A percentile compares a stretch with the other conserved stretches of the same genome.
Evolutionary conservation across 2,113 vertebrate genomes (phyloP).

Genomic region (Alosa alosa): DNA sequence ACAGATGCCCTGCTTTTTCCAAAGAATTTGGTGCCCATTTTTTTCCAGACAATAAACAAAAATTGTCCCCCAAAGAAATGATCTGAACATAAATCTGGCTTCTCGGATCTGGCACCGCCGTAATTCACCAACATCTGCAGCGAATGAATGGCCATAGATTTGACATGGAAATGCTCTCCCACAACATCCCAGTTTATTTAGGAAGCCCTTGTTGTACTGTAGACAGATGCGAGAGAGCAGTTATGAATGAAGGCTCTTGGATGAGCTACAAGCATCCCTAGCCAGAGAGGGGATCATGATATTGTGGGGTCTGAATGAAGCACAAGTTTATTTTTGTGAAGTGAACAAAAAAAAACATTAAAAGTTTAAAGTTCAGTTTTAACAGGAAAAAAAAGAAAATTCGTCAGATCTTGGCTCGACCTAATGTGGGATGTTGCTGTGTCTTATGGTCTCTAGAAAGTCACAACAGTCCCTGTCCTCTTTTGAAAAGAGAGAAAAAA

Average conservation of each 20-base stretch:
- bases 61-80: slow-evolving; percentile 17
- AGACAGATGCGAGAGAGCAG: slow-evolving; percentile 38
- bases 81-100: slow-evolving; percentile 5
- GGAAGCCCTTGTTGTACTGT: slow-evolving; percentile 57
- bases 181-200: slow-evolving; percentile 41
- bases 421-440: not conserved
- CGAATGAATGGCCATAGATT: slow-evolving; percentile 65
- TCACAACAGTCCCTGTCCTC: slow-evolving; percentile 45
- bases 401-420: not conserved
- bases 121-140: slow-evolving; percentile 58
- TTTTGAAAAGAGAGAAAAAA: slow-evolving; percentile 21
- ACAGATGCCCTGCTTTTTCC: slow-evolving; percentile 5
- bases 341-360: not conserved
- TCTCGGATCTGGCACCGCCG: not conserved
- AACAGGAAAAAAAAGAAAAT: not conserved
- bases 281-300: not conserved
- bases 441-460: slow-evolving; percentile 42
- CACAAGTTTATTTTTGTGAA: not conserved
- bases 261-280: not conserved
- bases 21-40: not conserved
- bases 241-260: slow-evolving; percentile 25
- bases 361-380: not conserved
- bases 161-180: slow-evolving; percentile 50
- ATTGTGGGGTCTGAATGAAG: not conserved
- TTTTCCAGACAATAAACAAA: slow-evolving; percentile 10